Base-by-base conservation (phyloP, 2,888 invertebrate genomes). In the Pheosia tremula region DNA sequence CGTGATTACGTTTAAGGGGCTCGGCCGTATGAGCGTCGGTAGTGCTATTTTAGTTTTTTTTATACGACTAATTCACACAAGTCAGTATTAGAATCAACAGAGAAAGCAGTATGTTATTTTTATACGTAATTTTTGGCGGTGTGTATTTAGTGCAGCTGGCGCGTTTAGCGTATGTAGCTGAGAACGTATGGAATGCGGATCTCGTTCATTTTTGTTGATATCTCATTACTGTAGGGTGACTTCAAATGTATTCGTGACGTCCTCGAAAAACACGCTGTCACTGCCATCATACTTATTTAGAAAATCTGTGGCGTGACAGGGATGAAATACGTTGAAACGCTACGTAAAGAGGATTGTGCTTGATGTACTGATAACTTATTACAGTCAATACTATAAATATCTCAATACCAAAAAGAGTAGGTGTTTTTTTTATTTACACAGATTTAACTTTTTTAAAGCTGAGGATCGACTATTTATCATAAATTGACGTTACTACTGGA, bases 1-100 rank as follows among this genome's bases (percentile, higher is more conserved):
- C 80, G 78, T 84, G 82, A 62, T 77, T 78, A 24, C 24, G 24
- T 24, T 24, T 24, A 24, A 80, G 85, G 84, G 87, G 88, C 86
- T 85, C 77, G 88, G 67, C 85, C 55, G 37, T 45, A 58, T 50
- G 59, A 61, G 58, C 60, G 61, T 49, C 53, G 39, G 43, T 58
- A 13, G 5, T 53, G 59, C 69, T 74, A 71, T 73, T 71, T 74
- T 66, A 69, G 56, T 62, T 61, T 61, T 63, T 62, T 37, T 24
- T 24, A 24, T 24, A 24, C 24, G 24, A 24, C 24, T 24, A 24
- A 24, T 24, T 54, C 41, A 39, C 53, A 9, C 24, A 37, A n/a
- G 47, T 4, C 38, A 3, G 57, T 49, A 50, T 49, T 49, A 57
- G 49, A 43, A 13, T 47, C 57, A 39, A 36, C 57, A 36, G 57